Base-by-base conservation (phyloP, 2,797 vertebrate genomes). In the Gymnoscopelus braueri region DNA sequence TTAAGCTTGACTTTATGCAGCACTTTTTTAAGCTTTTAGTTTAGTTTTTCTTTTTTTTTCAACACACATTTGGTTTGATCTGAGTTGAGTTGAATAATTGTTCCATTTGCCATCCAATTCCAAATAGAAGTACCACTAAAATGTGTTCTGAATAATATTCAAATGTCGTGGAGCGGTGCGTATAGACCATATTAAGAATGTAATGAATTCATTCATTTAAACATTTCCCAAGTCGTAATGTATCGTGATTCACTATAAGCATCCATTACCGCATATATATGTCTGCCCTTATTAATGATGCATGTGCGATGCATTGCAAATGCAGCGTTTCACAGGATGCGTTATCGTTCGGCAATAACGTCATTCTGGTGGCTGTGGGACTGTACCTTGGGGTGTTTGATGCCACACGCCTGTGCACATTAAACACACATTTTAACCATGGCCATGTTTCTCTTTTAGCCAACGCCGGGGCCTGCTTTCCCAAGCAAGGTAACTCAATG, bases 371-470 rank as follows among this genome's bases (percentile, higher is more conserved):
- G 55, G 14, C 78, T 84, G 81, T 83, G 74, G 88, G 69, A 74
- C 29, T 0, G 50, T 77, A 56, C 69, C 62, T 67, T 70, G 69
- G 6, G 81, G 88, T 79, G 91, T 91, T 87, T 89, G 84, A 58
- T 61, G 39, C 32, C 32, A 7, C 4, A 84, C 76, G 14, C 57
- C 51, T 56, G 77, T 86, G 82, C 85, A 82, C 86, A 10, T 44
- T 8, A 90, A 91, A 88, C 88, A 84, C 85, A 82, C 69, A 84
- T 84, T 93, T 90, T 95, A 94, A 94, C 84, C 81, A 80, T 90
- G 81, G 79, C 78, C 86, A 90, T 94, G 88, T 94, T 92, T 93
- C 80, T 91, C 86, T 94, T 94, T 86, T 90, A 95, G 94, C 93
- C 82, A 89, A 93, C 89, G 72, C 89, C 76, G 87, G 93, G 92